These are phyloP conservation scores for Micronycteris hirsuta DNA, from an alignment of 2,113 vertebrate genomes.

Conservation along the genomic window DNA sequence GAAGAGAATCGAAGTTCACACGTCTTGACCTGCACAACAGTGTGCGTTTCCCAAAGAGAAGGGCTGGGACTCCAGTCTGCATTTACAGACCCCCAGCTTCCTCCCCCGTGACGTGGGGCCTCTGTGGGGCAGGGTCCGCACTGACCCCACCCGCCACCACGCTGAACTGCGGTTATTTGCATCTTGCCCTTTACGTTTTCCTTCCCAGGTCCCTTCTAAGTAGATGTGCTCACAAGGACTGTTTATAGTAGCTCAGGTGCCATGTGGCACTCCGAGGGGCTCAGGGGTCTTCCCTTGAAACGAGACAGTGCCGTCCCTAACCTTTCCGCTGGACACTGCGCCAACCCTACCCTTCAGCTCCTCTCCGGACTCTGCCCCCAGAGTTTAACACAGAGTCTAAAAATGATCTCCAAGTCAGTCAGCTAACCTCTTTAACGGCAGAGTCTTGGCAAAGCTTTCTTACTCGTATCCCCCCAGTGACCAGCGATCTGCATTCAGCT, in stretches of 20 bases:
- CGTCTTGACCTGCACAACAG: too few species aligned
- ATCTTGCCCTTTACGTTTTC: neutral
- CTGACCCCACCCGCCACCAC: too few species aligned
- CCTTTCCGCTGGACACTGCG: neutral
- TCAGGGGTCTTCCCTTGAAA: neutral
- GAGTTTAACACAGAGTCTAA: neutral
- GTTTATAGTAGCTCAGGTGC: neutral
- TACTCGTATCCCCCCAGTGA: neutral
- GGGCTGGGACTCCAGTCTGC: neutral
- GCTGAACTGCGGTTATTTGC: neutral
- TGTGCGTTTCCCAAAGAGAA: accelerated
- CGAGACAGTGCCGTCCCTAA: neutral
- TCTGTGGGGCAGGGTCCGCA: accelerated
- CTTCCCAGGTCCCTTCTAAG: neutral
- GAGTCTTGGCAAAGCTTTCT: neutral
- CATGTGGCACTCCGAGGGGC: accelerated
- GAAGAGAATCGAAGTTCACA: neutral
- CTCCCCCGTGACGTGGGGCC: accelerated
- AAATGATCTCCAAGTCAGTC: neutral
- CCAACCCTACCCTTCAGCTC: accelerated
- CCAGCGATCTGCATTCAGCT: neutral
- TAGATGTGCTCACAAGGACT: neutral
- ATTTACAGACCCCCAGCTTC: neutral
- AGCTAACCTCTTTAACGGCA: neutral
- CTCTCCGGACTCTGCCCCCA: neutral